These are phyloP conservation scores for Theristus sp. DNA, from an alignment of 2,888 invertebrate species.

Conservation along the genomic window DNA sequence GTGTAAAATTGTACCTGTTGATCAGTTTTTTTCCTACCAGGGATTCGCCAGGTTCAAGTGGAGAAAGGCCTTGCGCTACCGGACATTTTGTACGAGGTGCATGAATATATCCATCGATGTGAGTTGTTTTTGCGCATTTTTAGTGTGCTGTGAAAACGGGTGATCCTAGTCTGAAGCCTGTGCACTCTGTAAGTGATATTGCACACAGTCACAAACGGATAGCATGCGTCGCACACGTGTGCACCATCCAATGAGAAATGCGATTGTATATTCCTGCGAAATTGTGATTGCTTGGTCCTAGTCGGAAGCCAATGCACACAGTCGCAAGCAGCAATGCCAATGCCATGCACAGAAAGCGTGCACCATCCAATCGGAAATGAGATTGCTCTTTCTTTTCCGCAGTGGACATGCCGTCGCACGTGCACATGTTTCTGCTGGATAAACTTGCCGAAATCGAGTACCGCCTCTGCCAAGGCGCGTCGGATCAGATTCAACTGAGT, in stretches of 20 bases:
- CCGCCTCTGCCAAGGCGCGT: slow-evolving; percentile 62
- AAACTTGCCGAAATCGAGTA: slow-evolving; percentile 75
- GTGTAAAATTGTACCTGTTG: not conserved
- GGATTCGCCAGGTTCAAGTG: slow-evolving; percentile 50
- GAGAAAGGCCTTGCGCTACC: slow-evolving; percentile 74
- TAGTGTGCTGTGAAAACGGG: not conserved
- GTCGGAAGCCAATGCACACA: no score
- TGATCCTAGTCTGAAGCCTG: not conserved
- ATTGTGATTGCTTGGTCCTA: no score
- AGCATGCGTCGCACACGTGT: no score
- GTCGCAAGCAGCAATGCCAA: not conserved
- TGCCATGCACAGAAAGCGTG: not conserved
- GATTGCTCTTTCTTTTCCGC: no score
- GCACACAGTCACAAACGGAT: no score
- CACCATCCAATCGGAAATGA: not conserved
- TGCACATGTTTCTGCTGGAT: slow-evolving; percentile 55
- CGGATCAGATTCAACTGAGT: slow-evolving; percentile 71
- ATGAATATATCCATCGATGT: slow-evolving; percentile 68
- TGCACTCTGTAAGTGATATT: not conserved
- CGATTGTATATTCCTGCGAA: not conserved
- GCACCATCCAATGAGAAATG: no score
- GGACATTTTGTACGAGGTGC: slow-evolving; percentile 79
- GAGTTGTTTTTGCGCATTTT: slow-evolving; percentile 32
- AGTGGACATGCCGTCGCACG: slow-evolving; percentile 69
- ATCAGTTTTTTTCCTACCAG: slow-evolving; percentile 32